These are phyloP conservation scores for Cataglyphis hispanica DNA, from an alignment of 1,140 invertebrate species.

Conservation along the genomic window DNA sequence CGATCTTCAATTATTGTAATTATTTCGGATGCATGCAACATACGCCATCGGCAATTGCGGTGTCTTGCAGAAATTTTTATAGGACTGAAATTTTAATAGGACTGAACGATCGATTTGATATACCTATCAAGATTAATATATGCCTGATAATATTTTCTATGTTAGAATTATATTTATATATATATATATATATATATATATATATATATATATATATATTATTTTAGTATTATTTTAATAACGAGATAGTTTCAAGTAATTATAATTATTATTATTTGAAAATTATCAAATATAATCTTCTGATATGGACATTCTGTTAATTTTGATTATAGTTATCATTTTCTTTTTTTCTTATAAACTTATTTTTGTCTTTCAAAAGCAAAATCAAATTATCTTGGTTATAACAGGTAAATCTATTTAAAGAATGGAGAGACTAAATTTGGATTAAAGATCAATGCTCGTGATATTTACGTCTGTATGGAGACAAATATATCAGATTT, in stretches of 20 bases:
- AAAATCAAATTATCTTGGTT: constrained; percentile 39
- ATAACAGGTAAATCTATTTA: constrained; percentile 34
- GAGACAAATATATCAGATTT: constrained; percentile 39
- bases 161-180: neutral
- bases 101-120: neutral
- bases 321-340: neutral
- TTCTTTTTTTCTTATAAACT: neutral
- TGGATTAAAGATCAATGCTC: constrained; percentile 57
- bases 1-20: constrained; percentile 73
- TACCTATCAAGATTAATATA: neutral
- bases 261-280: constrained; percentile 7
- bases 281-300: constrained; percentile 1
- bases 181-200: neutral
- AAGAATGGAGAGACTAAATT: constrained; percentile 39
- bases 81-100: constrained; percentile 1
- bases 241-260: constrained; percentile 23
- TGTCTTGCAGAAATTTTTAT: constrained; percentile 29
- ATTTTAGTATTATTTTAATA: constrained; percentile 18
- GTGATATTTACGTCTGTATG: constrained; percentile 60
- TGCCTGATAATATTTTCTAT: neutral
- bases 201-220: neutral
- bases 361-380: constrained; percentile 37
- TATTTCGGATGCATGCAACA: constrained; percentile 67
- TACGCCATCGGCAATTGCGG: constrained; percentile 15
- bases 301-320: neutral